Conservation (phyloP, 2,888 invertebrate genomes). For the Eupelmus urozonus region DNA sequence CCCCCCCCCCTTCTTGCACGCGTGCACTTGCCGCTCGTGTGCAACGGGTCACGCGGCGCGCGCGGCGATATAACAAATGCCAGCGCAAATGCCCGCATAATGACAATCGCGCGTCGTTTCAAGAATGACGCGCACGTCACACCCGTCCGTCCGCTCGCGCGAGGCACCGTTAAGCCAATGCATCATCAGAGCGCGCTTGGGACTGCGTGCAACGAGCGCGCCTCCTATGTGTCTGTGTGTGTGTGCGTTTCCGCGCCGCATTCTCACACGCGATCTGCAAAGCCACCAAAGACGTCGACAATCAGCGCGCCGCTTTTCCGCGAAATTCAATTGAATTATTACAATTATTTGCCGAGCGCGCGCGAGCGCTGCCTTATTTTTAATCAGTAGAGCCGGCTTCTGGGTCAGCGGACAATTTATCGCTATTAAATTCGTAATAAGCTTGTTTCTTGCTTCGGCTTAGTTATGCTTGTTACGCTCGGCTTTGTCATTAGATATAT, state of each 20-base stretch:
- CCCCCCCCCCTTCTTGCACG: not conserved
- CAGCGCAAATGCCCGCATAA: constrained; percentile 50
- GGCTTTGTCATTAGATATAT: no score
- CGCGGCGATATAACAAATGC: constrained; percentile 31
- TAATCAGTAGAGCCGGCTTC: no score
- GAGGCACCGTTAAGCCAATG: constrained; percentile 64
- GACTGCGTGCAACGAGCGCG: not conserved
- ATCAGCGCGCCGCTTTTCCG: constrained; percentile 17
- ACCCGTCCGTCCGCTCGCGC: constrained; percentile 46
- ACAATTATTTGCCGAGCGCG: constrained; percentile 33
- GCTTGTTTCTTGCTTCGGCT: no score
- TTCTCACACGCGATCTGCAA: constrained; percentile 25
- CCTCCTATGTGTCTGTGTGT: not conserved
- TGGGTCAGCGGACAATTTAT: no score
- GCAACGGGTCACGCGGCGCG: not conserved
- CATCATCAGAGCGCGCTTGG: constrained; percentile 60
- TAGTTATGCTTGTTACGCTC: no score
- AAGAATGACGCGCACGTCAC: constrained; percentile 61
- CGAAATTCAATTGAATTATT: constrained; percentile 28
- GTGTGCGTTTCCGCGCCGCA: constrained; percentile 2
- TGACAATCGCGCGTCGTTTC: constrained; percentile 63
- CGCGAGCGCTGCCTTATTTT: no score
- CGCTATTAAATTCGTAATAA: no score
- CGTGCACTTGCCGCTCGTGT: not conserved
- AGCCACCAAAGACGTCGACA: not conserved